A percentile compares a stretch with the other conserved stretches of the same genome.
Conservation (phyloP, 2,888 invertebrate genomes). For the Cylloceria caligata region DNA sequence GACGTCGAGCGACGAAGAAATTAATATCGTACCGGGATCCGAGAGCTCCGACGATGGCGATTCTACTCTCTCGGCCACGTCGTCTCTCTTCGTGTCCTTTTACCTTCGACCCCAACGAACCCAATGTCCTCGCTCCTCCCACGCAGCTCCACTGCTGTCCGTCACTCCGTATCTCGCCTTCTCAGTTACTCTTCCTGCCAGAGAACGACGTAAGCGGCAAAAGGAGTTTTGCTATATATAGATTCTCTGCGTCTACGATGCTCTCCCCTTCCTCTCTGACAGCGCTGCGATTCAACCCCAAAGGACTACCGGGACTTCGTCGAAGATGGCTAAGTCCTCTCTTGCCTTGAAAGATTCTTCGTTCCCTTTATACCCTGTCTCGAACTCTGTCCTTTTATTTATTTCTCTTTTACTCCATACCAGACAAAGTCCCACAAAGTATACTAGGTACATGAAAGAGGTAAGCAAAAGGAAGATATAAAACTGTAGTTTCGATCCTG, state of each 20-base stretch:
- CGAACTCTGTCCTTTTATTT: conserved; percentile 36
- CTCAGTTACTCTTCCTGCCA: conserved; percentile 66
- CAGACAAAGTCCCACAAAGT: conserved; percentile 56
- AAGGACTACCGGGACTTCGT: conserved; percentile 61
- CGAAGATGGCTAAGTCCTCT: conserved; percentile 68
- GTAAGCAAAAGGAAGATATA: conserved; percentile 22
- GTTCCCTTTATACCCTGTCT: conserved; percentile 39
- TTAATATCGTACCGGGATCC: conserved; percentile 69
- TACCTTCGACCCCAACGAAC: conserved; percentile 71
- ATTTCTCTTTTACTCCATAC: conserved; percentile 14
- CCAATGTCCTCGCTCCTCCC: conserved; percentile 46
- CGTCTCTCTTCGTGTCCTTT: conserved; percentile 72
- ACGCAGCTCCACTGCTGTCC: conserved; percentile 44
- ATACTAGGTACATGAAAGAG: conserved; percentile 49
- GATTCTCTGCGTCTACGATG: conserved; percentile 51
- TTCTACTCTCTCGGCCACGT: conserved; percentile 61
- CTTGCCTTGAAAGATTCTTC: conserved; percentile 49
- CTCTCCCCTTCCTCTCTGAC: conserved; percentile 70
- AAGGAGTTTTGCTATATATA: conserved; percentile 46
- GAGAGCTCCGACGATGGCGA: conserved; percentile 62
- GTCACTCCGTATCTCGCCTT: conserved; percentile 66
- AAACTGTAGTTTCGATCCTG: conserved; percentile 5
- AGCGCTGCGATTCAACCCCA: conserved; percentile 67
- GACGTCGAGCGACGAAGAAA: conserved; percentile 62
- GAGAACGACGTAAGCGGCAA: conserved; percentile 72